Percentiles rank a stretch among this genome's conserved stretches.
These are phyloP conservation scores for Caenorhabditis remanei DNA, from an alignment of 1,140 invertebrate genomes.

Conservation along the genomic window DNA sequence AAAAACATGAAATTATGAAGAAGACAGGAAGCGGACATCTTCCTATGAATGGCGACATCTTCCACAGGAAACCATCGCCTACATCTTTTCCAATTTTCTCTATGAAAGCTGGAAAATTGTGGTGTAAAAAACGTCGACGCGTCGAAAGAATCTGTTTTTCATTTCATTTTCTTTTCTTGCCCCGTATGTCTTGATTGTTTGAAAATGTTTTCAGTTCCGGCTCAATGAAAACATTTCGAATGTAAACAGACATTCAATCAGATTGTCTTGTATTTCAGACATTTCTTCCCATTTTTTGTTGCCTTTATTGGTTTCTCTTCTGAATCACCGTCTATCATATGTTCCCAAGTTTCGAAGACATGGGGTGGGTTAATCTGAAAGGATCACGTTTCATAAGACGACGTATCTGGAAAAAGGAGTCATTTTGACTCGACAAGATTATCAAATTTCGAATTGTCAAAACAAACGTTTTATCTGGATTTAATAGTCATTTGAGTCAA, in stretches of 20 bases:
- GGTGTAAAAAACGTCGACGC: background rate
- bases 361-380: no score
- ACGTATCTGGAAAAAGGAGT: background rate
- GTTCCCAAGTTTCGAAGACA: no score
- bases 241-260: slow-evolving; percentile 18
- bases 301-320: background rate
- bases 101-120: background rate
- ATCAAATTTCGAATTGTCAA: background rate
- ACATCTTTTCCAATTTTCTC: background rate
- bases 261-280: background rate
- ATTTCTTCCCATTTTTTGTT: background rate
- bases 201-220: slow-evolving; percentile 26
- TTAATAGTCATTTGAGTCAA: background rate
- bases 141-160: background rate
- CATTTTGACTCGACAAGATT: background rate
- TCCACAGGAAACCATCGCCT: slow-evolving; percentile 2
- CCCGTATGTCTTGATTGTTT: background rate
- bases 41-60: background rate
- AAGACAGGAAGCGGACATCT: background rate
- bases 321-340: no score
- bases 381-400: no score
- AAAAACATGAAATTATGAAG: background rate
- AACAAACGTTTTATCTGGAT: slow-evolving; percentile 18
- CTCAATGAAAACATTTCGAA: slow-evolving; percentile 2
- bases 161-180: background rate